Evolutionary conservation across 1,140 invertebrate species (phyloP).

Genomic region (Riptortus pedestris): DNA sequence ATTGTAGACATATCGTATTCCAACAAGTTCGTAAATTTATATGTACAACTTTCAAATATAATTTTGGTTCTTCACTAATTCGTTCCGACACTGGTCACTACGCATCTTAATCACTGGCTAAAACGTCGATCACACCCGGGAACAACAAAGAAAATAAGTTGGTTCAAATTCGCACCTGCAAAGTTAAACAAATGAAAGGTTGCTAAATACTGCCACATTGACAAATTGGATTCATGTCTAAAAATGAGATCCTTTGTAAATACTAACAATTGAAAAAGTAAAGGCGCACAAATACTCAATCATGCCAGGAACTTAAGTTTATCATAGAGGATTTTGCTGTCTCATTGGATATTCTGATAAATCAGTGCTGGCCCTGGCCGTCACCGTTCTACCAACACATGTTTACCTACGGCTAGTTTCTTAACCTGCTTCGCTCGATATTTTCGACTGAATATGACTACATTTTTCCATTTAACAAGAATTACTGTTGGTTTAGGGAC

Average conservation of each 20-base stretch:
- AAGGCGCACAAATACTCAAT: no score
- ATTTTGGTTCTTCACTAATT: background rate
- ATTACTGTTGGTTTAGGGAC: slow-evolving; percentile 11
- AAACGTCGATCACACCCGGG: background rate
- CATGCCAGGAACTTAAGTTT: slow-evolving; percentile 1
- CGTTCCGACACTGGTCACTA: background rate
- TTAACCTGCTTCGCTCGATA: background rate
- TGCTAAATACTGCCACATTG: slow-evolving; percentile 15
- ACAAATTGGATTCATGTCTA: background rate
- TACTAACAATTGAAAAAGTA: no score
- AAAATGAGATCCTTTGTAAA: no score
- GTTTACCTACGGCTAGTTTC: slow-evolving; percentile 1
- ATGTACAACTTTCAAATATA: background rate
- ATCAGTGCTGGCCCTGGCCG: background rate
- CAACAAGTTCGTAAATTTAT: background rate
- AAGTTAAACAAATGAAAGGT: slow-evolving; percentile 17
- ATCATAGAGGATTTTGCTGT: slow-evolving; percentile 12
- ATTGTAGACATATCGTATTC: slow-evolving; percentile 4
- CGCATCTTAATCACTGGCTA: background rate
- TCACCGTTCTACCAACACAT: background rate
- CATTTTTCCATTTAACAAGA: background rate
- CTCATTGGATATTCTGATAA: slow-evolving; percentile 13
- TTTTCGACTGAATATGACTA: background rate
- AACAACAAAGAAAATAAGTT: slow-evolving; percentile 7
- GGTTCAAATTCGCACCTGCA: slow-evolving; percentile 16